Conservation (phyloP, 2,888 invertebrate species). For the Hirtodrosophila histrioides region DNA sequence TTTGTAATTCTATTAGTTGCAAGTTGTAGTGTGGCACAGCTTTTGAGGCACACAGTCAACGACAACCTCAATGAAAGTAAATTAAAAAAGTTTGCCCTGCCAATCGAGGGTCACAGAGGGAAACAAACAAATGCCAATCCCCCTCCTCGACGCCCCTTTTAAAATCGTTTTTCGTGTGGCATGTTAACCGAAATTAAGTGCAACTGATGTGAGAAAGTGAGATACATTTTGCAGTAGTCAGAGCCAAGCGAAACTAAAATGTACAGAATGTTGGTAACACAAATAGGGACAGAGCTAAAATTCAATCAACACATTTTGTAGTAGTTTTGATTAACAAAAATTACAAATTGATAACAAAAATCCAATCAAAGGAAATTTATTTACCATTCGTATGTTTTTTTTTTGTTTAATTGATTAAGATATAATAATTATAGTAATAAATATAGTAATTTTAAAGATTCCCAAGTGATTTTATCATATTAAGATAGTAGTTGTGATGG, state of each 20-base stretch:
- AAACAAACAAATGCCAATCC: constrained; percentile 10
- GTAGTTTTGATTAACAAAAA: not conserved
- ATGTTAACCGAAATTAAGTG: constrained; percentile 54
- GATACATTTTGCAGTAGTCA: constrained; percentile 15
- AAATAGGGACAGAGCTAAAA: not conserved
- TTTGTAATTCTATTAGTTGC: constrained; percentile 79
- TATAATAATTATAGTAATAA: too few species aligned
- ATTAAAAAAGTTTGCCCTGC: constrained; percentile 72
- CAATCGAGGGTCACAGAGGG: constrained; percentile 2
- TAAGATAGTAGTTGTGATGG: too few species aligned
- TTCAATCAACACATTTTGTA: not conserved
- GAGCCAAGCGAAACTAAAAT: not conserved
- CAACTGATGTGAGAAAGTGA: constrained; percentile 36
- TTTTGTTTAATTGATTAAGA: too few species aligned
- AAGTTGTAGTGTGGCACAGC: constrained; percentile 58
- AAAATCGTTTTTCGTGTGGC: constrained; percentile 42
- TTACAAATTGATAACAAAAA: not conserved
- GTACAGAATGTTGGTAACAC: constrained; percentile 1
- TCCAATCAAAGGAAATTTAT: too few species aligned
- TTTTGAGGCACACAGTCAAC: constrained; percentile 58
- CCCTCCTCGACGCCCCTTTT: constrained; percentile 8
- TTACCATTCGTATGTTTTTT: too few species aligned
- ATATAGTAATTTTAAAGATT: too few species aligned
- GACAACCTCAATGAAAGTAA: constrained; percentile 76
- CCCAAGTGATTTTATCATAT: too few species aligned